Percentiles rank a stretch among this genome's conserved stretches.
These are phyloP conservation scores for Drosophila maculinotata DNA, from an alignment of 2,888 invertebrate species.

Conservation along the genomic window DNA sequence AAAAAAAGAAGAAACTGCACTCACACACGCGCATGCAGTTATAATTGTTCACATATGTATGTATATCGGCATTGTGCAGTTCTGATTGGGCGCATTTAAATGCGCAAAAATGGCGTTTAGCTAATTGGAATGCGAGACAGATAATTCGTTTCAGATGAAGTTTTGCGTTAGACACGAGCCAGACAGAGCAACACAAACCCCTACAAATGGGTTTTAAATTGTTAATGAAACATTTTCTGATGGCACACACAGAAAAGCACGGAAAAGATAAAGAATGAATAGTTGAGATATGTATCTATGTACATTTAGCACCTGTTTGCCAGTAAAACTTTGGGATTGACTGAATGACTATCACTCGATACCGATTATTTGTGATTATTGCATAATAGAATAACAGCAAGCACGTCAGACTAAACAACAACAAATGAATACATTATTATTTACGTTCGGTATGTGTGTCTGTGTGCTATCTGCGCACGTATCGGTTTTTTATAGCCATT, in stretches of 20 bases:
- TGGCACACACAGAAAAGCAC: constrained; percentile 3
- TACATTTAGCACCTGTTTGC: constrained; percentile 44
- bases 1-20: constrained; percentile 27
- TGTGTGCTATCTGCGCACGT: constrained; percentile 29
- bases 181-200: background rate
- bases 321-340: constrained; percentile 28
- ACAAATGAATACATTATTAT: constrained; percentile 46
- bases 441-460: too few species aligned
- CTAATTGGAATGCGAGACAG: constrained; percentile 39
- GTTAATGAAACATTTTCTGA: constrained; percentile 9
- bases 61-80: constrained; percentile 30
- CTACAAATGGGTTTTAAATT: constrained; percentile 35
- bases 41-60: background rate
- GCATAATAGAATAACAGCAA: constrained; percentile 57
- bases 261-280: constrained; percentile 21
- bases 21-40: constrained; percentile 16
- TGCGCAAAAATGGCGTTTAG: constrained; percentile 67
- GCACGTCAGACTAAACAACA: constrained; percentile 32
- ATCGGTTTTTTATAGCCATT: constrained; percentile 58
- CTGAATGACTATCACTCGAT: constrained; percentile 32
- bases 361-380: constrained; percentile 45
- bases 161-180: constrained; percentile 32
- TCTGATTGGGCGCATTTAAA: constrained; percentile 60
- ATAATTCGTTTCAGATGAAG: constrained; percentile 14
- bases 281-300: background rate